Evolutionary conservation across 2,797 vertebrate genomes (phyloP), one percentile per base, ranked within the genome.

Genomic region (Spheniscus humboldti): DNA sequence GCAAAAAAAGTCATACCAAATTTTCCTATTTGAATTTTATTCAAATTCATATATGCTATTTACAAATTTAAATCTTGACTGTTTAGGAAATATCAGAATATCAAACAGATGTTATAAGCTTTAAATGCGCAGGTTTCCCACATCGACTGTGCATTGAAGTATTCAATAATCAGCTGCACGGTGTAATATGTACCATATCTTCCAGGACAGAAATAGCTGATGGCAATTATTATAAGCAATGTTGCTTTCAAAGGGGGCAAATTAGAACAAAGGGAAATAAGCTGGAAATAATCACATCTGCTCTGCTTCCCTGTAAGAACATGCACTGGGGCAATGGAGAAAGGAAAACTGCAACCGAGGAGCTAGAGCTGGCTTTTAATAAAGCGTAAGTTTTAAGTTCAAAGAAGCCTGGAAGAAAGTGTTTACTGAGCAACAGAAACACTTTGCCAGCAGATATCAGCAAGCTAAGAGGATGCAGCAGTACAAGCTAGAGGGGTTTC

Each of bases 21-120:
- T 97, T 94, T 92, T 86, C 79, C 66, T 95, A 74, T 87, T 69
- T 93, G 35, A 85, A 81, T 97, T 95, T 80, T 90, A 96, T 62
- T 78, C 16, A 59, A 41, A 69, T 33, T 33, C 3, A 37, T 73
- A 83, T 83, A 12, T 80, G 17, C 6, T 67, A 56, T 59, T 84
- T 91, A 92, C 4, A 67, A 66, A 43, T 48, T 4, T 48, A 80
- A 68, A 74, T 31, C 35, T 47, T 72, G 12, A 64, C 37, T n/a
- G 4, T 47, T 84, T 66, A 63, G 39, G 31, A 90, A 91, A 53
- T 53, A 87, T 7, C 53, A 72, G 57, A 60, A 60, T 60, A 81
- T n/a, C 5, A 12, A 92, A 53, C 14, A 53, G 53, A 31, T 37
- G 15, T 75, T 41, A 71, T 25, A 68, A 89, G 28, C 45, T 75